Percentiles rank a stretch among this genome's conserved stretches.
Evolutionary conservation across 2,113 vertebrate genomes (phyloP).

Genomic region (Nettapus auritus): DNA sequence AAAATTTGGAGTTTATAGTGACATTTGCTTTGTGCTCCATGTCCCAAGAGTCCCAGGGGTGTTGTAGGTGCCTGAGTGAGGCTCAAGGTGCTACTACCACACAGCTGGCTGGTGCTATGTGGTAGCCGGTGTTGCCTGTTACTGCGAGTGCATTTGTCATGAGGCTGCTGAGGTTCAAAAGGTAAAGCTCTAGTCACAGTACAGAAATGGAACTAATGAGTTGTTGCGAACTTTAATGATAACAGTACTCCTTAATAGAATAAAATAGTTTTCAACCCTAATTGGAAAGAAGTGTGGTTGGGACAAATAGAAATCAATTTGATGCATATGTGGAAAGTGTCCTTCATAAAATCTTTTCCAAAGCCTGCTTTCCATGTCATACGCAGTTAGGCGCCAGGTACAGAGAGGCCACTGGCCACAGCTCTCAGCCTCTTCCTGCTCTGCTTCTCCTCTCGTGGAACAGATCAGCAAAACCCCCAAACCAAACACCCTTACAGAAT

Average conservation of each 20-base stretch:
- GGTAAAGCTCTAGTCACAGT: background rate
- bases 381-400: background rate
- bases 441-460: background rate
- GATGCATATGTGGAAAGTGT: background rate
- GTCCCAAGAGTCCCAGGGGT: background rate
- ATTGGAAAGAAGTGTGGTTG: background rate
- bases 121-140: background rate
- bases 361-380: background rate
- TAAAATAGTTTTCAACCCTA: background rate
- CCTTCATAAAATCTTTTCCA: background rate
- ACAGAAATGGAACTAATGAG: background rate
- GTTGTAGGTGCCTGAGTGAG: background rate
- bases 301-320: background rate
- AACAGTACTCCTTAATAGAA: background rate
- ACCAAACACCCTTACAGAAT: background rate
- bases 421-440: background rate
- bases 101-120: rapidly evolving
- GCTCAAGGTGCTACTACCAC: background rate
- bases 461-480: background rate
- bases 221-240: background rate
- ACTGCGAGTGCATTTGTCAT: background rate
- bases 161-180: background rate
- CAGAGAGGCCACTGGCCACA: background rate
- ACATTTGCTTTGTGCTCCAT: background rate
- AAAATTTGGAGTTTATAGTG: no score